These are phyloP conservation scores for Elymnias hypermnestra DNA, from an alignment of 1,140 invertebrate species.

Conservation along the genomic window DNA sequence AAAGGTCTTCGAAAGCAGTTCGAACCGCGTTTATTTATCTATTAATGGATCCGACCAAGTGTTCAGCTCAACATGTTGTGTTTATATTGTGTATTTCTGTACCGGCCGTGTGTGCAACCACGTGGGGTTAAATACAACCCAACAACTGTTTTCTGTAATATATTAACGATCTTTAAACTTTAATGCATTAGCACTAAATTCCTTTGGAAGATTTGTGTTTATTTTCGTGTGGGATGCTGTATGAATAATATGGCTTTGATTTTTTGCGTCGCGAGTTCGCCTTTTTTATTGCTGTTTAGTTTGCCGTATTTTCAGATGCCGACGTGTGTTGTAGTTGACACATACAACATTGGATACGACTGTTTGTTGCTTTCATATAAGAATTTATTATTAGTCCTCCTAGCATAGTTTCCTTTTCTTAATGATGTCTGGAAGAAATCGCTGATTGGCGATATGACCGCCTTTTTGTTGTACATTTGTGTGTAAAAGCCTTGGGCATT, in stretches of 20 bases:
- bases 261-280: constrained; percentile 20
- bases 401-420: too few species aligned
- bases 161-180: neutral
- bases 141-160: neutral
- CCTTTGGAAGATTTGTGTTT: constrained; percentile 1
- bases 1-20: constrained; percentile 21
- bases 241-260: constrained; percentile 20
- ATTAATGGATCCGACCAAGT: constrained; percentile 64
- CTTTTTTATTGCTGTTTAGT: constrained; percentile 18
- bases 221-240: neutral
- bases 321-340: too few species aligned
- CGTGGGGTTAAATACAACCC: constrained; percentile 39
- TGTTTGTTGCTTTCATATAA: too few species aligned
- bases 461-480: too few species aligned
- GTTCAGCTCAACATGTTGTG: constrained; percentile 68
- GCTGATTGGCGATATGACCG: too few species aligned
- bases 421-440: too few species aligned
- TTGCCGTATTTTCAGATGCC: constrained; percentile 15
- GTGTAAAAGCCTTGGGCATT: too few species aligned
- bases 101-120: constrained; percentile 53
- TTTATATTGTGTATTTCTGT: constrained; percentile 70
- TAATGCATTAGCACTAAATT: constrained; percentile 4
- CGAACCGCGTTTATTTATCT: constrained; percentile 45
- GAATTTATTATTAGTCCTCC: too few species aligned
- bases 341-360: too few species aligned